A percentile compares a stretch with the other conserved stretches of the same genome.
Conservation (phyloP, 1,140 invertebrate genomes). For the Drosophila pseudoananassae region DNA sequence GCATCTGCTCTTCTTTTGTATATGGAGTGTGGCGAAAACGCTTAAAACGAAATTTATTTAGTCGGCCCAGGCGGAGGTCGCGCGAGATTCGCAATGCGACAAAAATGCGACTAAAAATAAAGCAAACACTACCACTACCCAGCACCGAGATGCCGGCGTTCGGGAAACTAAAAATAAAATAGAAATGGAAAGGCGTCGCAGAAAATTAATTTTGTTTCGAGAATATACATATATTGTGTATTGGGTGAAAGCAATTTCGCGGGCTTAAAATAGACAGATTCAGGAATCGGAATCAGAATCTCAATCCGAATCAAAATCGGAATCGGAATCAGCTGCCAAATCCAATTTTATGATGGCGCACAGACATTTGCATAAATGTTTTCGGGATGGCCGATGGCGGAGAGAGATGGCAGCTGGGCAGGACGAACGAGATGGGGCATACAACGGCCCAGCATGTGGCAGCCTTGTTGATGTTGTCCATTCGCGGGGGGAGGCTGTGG, state of each 20-base stretch:
- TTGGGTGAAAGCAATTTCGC: constrained; percentile 19
- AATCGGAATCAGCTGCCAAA: constrained; percentile 69
- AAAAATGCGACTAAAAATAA: constrained; percentile 80
- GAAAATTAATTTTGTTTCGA: constrained; percentile 69
- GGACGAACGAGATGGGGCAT: constrained; percentile 36
- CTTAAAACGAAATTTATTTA: constrained; percentile 81
- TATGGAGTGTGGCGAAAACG: constrained; percentile 82
- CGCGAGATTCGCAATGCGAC: constrained; percentile 75
- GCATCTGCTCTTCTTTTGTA: constrained; percentile 52
- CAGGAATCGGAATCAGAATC: constrained; percentile 22
- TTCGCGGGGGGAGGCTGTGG: constrained; percentile 11
- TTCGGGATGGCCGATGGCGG: constrained; percentile 21
- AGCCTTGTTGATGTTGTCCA: constrained; percentile 67
- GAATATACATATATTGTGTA: constrained; percentile 22
- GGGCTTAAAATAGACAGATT: constrained; percentile 60
- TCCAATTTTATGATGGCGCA: constrained; percentile 79
- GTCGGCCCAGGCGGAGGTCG: constrained; percentile 63
- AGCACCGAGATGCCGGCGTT: constrained; percentile 7
- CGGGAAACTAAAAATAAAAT: constrained; percentile 70
- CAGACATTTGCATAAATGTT: constrained; percentile 74
- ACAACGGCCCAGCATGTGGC: constrained; percentile 68
- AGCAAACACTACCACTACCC: constrained; percentile 48
- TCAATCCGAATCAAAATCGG: constrained; percentile 19
- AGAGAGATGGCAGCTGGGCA: constrained; percentile 19
- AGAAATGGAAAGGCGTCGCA: constrained; percentile 33